phyloP scores from a whole-genome alignment of 2,113 vertebrate genomes.

The Callocephalon fimbriatum region DNA sequence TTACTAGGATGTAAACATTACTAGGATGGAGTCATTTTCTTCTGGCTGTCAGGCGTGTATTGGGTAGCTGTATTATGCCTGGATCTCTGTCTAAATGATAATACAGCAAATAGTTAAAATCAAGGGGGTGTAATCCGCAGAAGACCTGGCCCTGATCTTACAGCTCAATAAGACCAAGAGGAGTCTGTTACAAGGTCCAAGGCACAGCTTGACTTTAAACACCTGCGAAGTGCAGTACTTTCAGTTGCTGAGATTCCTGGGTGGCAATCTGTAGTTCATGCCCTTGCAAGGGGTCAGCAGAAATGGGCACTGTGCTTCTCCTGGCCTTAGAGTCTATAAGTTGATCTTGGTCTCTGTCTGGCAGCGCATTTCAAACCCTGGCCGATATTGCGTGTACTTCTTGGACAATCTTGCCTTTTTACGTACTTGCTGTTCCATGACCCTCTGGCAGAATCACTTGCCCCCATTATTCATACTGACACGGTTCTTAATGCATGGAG shows the following conservation, averaged over 20 bases:
- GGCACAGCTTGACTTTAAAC: conserved; percentile 6
- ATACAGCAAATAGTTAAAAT: neutral
- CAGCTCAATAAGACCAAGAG: neutral
- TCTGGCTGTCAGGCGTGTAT: neutral
- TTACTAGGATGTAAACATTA: neutral
- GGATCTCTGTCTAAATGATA: neutral
- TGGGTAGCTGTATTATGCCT: neutral
- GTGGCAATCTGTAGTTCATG: neutral
- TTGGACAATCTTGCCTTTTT: conserved; percentile 3
- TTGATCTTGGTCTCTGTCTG: neutral
- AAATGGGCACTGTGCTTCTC: neutral
- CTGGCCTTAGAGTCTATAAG: neutral
- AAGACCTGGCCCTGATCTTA: neutral
- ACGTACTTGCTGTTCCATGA: conserved; percentile 64
- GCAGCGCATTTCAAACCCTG: neutral
- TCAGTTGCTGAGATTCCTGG: neutral
- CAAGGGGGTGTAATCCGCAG: neutral
- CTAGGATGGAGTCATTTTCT: neutral
- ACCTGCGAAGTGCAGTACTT: neutral
- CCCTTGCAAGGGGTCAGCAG: neutral
- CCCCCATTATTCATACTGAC: conserved; percentile 74
- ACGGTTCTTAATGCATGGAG: neutral
- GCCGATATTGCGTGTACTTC: neutral
- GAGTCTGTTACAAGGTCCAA: neutral
- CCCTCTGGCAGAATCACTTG: conserved; percentile 47